Conservation (phyloP, 37 sponge, comb jelly and placozoan genomes). For the Agelas oroides region DNA sequence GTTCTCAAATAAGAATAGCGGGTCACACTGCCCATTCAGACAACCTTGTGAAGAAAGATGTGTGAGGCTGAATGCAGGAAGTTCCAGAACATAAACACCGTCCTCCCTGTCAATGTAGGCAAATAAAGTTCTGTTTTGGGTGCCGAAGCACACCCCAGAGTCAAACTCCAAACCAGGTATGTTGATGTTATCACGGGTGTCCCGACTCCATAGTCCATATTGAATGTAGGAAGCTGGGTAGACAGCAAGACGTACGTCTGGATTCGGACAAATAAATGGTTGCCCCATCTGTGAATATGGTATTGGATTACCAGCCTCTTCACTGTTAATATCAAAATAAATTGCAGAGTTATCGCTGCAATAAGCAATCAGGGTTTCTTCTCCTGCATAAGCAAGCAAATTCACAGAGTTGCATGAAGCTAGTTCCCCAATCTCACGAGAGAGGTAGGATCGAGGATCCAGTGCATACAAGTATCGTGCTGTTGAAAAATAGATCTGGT, state of each 20-base stretch:
- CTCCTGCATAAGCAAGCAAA: neutral
- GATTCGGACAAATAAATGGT: conserved; percentile 21
- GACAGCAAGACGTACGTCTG: neutral
- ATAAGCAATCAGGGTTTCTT: neutral
- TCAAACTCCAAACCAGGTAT: neutral
- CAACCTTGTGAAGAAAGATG: neutral
- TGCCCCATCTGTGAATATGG: neutral
- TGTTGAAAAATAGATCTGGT: neutral
- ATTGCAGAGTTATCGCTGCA: neutral
- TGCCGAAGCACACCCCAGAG: neutral
- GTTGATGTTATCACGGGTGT: neutral
- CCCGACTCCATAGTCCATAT: neutral
- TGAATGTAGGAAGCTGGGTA: neutral
- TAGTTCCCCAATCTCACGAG: neutral
- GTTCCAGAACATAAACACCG: neutral
- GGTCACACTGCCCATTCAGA: neutral
- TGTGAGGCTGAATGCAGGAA: neutral
- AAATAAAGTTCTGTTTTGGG: neutral
- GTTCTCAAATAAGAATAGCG: neutral
- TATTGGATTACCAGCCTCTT: neutral
- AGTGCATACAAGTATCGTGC: neutral
- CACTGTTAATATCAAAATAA: neutral
- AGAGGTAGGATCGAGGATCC: neutral
- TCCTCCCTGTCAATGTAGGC: neutral
- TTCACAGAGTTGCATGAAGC: neutral